Base-by-base conservation (phyloP, 2,113 vertebrate genomes). In the Leptodactylus fuscus region DNA sequence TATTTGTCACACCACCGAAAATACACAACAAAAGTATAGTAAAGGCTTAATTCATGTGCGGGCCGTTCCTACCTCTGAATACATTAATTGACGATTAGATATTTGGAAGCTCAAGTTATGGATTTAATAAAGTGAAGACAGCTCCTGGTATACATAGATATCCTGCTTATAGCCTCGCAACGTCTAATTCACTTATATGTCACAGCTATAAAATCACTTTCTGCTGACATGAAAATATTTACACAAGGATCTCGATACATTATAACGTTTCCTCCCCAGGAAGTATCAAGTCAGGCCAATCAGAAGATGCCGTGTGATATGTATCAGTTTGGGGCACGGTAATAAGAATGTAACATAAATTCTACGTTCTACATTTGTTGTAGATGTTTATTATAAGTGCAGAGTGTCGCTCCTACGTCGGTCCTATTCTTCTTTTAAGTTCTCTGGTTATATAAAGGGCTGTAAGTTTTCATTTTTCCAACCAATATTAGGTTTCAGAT, bases 91-190 rank as follows among this genome's bases (percentile, higher is more conserved):
- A 58, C 60, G 84, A 46, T 34, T 73, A 53, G 69, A 85, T 60
- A 80, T 73, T 80, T 73, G 79, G 78, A 53, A 85, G 44, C 55
- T 71, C 62, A 85, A 85, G 32, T 80, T 85, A 85, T 85, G 84
- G 79, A 67, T 85, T 85, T 85, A 85, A 85, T 80, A 85, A 85
- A 80, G 79, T 73, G 34, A 27, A 71, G 79, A 46, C 62, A 34
- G 62, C 76, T 80, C 77, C 46, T 51, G 53, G n/a, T 76, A 49
- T 67, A 78, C 38, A 51, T 84, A 6, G 32, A 60, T 51, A 24
- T 44, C 18, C 18, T 34, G 74, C 13, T 73, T 18, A 27, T 41
- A 46, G 65, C 29, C 83, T 79, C 60, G 18, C 34, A 12, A 2
- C 11, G 53, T 13, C 53, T 46, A 41, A 44, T 84, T 55, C 71